phyloP scores from a whole-genome alignment of 2,888 invertebrate species.

The Drosophila atripex region DNA sequence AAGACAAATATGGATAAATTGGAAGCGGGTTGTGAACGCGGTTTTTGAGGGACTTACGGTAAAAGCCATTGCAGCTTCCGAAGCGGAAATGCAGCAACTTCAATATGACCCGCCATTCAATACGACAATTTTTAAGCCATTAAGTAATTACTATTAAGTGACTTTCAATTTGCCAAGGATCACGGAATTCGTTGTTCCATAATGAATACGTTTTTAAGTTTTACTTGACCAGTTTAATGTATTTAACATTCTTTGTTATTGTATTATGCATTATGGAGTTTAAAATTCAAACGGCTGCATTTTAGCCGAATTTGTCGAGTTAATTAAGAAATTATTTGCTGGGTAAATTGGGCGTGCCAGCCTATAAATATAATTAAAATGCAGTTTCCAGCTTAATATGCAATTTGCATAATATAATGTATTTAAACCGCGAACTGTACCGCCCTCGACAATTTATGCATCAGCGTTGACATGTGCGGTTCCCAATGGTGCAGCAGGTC shows the following conservation, averaged over 20 bases:
- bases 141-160: constrained; percentile 70
- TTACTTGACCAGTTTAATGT: constrained; percentile 6
- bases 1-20: constrained; percentile 49
- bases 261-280: neutral
- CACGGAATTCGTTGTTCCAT: constrained; percentile 6
- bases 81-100: constrained; percentile 49
- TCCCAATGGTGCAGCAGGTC: constrained; percentile 29
- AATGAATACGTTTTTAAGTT: constrained; percentile 10
- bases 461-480: constrained; percentile 34
- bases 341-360: constrained; percentile 16
- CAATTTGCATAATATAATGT: constrained; percentile 35
- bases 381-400: constrained; percentile 31
- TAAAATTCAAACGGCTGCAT: constrained; percentile 1
- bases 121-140: constrained; percentile 70
- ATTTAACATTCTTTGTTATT: neutral
- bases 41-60: neutral
- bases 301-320: constrained; percentile 18
- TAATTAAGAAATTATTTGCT: constrained; percentile 37
- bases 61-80: constrained; percentile 5
- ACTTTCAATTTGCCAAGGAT: constrained; percentile 49
- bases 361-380: constrained; percentile 34
- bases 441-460: constrained; percentile 34
- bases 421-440: constrained; percentile 8
- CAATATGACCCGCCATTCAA: constrained; percentile 53
- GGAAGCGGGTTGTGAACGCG: constrained; percentile 24